Evolutionary conservation across 2,797 vertebrate species (phyloP).

Genomic region (Crocidura indochinensis): DNA sequence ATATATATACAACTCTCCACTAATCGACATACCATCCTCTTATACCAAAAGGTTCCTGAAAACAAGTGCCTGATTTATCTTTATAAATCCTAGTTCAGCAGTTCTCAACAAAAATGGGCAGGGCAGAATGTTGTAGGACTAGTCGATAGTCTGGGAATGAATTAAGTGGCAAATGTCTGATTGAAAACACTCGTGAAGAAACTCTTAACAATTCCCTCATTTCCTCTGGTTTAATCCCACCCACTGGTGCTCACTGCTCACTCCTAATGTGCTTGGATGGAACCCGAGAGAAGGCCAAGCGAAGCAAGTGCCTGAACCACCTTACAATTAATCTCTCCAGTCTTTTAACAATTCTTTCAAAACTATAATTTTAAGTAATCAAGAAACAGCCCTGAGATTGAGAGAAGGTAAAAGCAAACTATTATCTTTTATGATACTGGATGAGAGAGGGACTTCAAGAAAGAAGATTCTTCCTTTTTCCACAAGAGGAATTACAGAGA

Average conservation of each 20-base stretch:
- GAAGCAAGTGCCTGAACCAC: too few relatives aligned
- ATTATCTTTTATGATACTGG: neutral
- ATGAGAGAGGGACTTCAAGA: neutral
- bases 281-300: too few relatives aligned
- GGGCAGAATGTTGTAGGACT: neutral
- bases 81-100: neutral
- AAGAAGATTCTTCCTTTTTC: neutral
- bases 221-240: too few relatives aligned
- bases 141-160: neutral
- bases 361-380: constrained; percentile 39
- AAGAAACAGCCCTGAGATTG: neutral
- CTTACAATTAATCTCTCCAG: too few relatives aligned
- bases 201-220: neutral
- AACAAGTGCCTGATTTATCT: neutral
- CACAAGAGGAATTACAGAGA: neutral
- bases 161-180: constrained; percentile 8
- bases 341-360: neutral
- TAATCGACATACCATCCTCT: neutral
- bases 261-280: too few relatives aligned
- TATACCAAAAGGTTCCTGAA: constrained; percentile 1
- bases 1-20: neutral
- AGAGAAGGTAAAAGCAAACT: neutral
- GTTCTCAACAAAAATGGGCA: neutral
- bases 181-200: constrained; percentile 12
- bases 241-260: too few relatives aligned